A percentile compares a stretch with the other conserved stretches of the same genome.
Evolutionary conservation across 2,888 invertebrate species (phyloP).

Genomic region (Choristoneura rosaceana): DNA sequence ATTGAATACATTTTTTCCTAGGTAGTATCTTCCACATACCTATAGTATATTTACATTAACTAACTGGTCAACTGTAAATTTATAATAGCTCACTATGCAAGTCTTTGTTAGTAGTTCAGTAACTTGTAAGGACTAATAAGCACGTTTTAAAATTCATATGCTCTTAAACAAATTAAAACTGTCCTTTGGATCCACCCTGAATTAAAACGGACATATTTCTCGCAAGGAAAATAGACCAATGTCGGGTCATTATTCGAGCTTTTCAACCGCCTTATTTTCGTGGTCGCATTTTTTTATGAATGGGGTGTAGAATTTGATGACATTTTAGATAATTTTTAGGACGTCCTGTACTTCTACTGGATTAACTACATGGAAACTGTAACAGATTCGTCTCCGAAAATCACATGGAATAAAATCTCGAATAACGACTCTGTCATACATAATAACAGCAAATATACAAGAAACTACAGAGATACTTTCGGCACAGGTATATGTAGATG

Average conservation of each 20-base stretch:
- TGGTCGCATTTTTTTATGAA: too few relatives aligned
- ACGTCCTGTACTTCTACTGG: too few relatives aligned
- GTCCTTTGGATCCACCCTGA: slow-evolving; percentile 1
- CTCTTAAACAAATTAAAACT: not conserved
- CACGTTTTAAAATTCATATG: not conserved
- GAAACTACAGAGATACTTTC: slow-evolving; percentile 6
- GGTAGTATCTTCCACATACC: too few relatives aligned
- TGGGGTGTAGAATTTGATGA: too few relatives aligned
- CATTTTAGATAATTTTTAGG: too few relatives aligned
- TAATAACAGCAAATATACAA: not conserved
- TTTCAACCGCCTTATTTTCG: too few relatives aligned
- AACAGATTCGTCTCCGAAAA: too few relatives aligned
- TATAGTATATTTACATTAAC: not conserved
- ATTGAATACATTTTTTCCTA: slow-evolving; percentile 1
- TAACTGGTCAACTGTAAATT: not conserved
- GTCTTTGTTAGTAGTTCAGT: slow-evolving; percentile 21
- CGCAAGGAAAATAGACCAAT: not conserved
- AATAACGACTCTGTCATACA: not conserved
- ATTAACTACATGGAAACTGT: too few relatives aligned
- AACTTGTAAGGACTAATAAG: slow-evolving; percentile 4
- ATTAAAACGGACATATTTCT: not conserved
- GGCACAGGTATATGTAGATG: slow-evolving; percentile 24
- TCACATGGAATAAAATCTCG: too few relatives aligned
- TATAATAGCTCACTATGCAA: slow-evolving; percentile 10
- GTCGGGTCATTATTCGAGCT: too few relatives aligned